Percentiles rank a stretch among this genome's conserved stretches.
phyloP scores from a whole-genome alignment of 2,888 invertebrate genomes.

The Belgica antarctica region DNA sequence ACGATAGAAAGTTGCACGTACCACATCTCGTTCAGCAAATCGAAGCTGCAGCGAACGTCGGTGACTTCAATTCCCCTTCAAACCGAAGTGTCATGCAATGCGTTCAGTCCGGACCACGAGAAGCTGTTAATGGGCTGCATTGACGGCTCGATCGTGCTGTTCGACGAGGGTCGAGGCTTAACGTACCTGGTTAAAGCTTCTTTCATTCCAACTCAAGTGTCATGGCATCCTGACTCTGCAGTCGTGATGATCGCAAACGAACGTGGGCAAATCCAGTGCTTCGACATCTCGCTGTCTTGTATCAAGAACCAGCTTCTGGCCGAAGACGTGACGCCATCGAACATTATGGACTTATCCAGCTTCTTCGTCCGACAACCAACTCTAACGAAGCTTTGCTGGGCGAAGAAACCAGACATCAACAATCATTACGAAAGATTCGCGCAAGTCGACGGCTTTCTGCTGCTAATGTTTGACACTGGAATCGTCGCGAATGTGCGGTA shows the following conservation, averaged over 20 bases:
- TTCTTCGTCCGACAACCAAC: conserved; percentile 58
- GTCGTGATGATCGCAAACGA: conserved; percentile 68
- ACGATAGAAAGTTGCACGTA: conserved; percentile 68
- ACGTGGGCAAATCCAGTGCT: conserved; percentile 71
- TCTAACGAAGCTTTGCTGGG: conserved; percentile 61
- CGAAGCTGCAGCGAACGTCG: conserved; percentile 62
- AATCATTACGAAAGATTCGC: conserved; percentile 52
- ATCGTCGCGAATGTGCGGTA: conserved; percentile 60
- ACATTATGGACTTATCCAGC: conserved; percentile 63
- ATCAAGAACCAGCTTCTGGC: conserved; percentile 65
- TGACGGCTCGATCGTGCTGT: conserved; percentile 77
- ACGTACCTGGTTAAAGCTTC: conserved; percentile 74
- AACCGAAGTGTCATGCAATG: conserved; percentile 60
- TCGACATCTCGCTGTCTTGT: conserved; percentile 68
- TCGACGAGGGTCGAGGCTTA: conserved; percentile 71
- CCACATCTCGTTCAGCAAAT: conserved; percentile 60
- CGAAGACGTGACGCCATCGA: conserved; percentile 64
- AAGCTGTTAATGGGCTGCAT: conserved; percentile 78
- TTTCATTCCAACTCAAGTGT: conserved; percentile 67
- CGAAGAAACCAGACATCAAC: conserved; percentile 57
- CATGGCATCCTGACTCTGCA: conserved; percentile 72
- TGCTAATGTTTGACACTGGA: conserved; percentile 63
- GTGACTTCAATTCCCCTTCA: conserved; percentile 69
- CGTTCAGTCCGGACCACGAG: conserved; percentile 64
- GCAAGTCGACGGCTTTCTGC: conserved; percentile 58